A percentile compares a stretch with the other conserved stretches of the same genome.
Conservation (phyloP, 1,140 invertebrate genomes). For the Linepithema humile region DNA sequence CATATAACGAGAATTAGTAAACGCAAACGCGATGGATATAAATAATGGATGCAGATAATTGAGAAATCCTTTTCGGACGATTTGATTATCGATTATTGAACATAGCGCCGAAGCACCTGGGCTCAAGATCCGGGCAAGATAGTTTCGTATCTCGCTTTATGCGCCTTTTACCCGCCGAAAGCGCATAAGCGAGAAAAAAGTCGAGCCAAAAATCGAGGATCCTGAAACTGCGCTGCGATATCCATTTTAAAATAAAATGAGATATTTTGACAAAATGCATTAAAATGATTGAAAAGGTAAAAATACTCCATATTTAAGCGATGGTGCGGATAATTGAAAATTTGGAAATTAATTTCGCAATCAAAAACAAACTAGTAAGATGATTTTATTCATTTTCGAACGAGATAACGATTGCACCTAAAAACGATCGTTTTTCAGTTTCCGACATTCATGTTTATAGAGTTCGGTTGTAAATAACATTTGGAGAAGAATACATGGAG, state of each 20-base stretch:
- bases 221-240: background rate
- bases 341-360: too few species aligned
- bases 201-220: background rate
- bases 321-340: background rate
- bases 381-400: background rate
- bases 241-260: background rate
- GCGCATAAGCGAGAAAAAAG: background rate
- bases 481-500: background rate
- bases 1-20: background rate
- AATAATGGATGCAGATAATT: background rate
- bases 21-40: background rate
- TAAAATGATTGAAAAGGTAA: too few species aligned
- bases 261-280: background rate
- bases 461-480: constrained; percentile 2
- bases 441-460: background rate
- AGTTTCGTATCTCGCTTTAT: background rate
- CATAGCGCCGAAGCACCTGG: background rate
- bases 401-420: background rate
- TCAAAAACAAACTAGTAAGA: background rate
- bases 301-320: background rate
- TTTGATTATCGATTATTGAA: constrained; percentile 1
- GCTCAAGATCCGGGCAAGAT: background rate
- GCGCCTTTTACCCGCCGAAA: background rate
- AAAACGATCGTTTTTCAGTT: constrained; percentile 29
- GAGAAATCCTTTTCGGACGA: background rate